Percentiles rank a stretch among this genome's conserved stretches.
Conservation (phyloP, 2,113 vertebrate species). For the Tursiops truncatus region DNA sequence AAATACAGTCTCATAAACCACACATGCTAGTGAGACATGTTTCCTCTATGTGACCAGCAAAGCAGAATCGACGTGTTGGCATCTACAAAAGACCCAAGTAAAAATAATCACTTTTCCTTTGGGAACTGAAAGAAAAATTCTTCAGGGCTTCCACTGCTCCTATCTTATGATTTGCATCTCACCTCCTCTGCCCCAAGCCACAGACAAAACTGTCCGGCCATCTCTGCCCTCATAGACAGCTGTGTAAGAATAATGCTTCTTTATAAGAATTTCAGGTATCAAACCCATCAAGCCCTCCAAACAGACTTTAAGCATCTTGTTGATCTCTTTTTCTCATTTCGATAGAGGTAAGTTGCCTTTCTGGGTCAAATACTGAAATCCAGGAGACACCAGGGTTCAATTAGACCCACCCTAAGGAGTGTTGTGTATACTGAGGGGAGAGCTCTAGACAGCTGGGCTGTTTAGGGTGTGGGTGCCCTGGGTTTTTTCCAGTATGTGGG, state of each 20-base stretch:
- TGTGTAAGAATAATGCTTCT: fast-evolving
- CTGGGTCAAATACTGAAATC: background rate
- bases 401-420: fast-evolving
- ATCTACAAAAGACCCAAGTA: background rate
- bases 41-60: background rate
- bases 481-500: background rate
- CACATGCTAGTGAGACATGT: background rate
- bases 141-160: background rate
- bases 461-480: background rate
- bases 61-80: background rate
- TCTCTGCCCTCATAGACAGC: background rate
- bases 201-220: background rate
- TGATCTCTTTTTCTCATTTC: background rate
- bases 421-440: fast-evolving
- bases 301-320: background rate
- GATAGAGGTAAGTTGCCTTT: background rate
- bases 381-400: background rate
- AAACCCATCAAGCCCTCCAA: background rate
- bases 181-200: background rate
- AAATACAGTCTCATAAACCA: background rate
- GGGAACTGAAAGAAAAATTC: background rate
- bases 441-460: fast-evolving
- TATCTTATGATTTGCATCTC: background rate
- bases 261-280: background rate
- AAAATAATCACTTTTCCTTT: conserved; percentile 13